phyloP scores from a whole-genome alignment of 2,888 invertebrate genomes.

The Caenorhabditis wallacei region DNA sequence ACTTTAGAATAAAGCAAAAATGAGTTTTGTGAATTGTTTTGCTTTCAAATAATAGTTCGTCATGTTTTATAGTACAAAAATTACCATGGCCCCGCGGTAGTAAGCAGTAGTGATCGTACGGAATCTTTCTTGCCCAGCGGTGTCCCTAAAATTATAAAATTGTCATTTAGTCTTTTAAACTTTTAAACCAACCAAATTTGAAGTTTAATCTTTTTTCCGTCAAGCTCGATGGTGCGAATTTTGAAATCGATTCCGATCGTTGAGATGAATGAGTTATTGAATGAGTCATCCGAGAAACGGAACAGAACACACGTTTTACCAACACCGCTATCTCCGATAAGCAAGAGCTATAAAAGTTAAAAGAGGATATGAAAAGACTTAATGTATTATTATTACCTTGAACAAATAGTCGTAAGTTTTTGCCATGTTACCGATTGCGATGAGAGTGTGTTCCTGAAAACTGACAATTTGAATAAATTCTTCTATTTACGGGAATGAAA shows the following conservation, averaged over 20 bases:
- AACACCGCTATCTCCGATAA: conserved; percentile 77
- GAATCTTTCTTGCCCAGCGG: conserved; percentile 98
- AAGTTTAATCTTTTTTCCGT: conserved; percentile 86
- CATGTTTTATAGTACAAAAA: not conserved
- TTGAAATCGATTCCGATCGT: conserved; percentile 85
- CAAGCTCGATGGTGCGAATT: conserved; percentile 86
- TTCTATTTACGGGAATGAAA: no score
- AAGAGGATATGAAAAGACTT: not conserved
- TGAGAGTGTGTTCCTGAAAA: conserved; percentile 51
- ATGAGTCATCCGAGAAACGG: conserved; percentile 86
- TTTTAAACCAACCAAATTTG: conserved; percentile 83
- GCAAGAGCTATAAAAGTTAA: conserved; percentile 69
- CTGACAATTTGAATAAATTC: not conserved
- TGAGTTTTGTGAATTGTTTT: no score
- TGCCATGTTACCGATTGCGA: conserved; percentile 57
- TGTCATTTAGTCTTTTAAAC: not conserved
- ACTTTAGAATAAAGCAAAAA: no score
- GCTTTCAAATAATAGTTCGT: not conserved
- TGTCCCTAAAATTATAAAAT: conserved; percentile 89
- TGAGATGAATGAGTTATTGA: conserved; percentile 86
- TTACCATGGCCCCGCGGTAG: conserved; percentile 95
- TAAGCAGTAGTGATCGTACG: conserved; percentile 99
- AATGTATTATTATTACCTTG: conserved; percentile 51
- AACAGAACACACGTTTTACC: conserved; percentile 86
- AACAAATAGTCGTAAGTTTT: conserved; percentile 75